Evolutionary conservation across 2,797 vertebrate species (phyloP).

Genomic region (Lutjanus argentimaculatus): DNA sequence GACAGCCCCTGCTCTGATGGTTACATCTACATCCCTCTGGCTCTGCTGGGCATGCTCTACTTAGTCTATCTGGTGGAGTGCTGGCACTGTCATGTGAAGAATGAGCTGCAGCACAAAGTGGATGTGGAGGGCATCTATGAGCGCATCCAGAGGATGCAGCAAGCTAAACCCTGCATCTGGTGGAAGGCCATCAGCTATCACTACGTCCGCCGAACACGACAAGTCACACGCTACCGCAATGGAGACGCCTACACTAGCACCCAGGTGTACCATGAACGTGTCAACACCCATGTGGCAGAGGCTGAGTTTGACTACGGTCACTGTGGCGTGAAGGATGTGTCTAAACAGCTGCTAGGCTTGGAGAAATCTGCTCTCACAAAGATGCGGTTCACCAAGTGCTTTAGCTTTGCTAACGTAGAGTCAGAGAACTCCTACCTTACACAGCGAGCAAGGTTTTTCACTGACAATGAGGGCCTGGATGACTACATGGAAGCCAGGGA

Average conservation of each 20-base stretch:
- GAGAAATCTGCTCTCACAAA: slow-evolving; percentile 87
- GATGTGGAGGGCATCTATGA: slow-evolving; percentile 87
- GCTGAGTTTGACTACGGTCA: slow-evolving; percentile 92
- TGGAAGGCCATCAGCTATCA: slow-evolving; percentile 98
- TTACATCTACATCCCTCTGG: slow-evolving; percentile 98
- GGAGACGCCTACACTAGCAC: slow-evolving; percentile 95
- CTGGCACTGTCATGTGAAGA: slow-evolving; percentile 97
- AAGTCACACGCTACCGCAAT: slow-evolving; percentile 94
- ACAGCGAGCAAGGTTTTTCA: slow-evolving; percentile 86
- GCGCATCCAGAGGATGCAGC: slow-evolving; percentile 91
- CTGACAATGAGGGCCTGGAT: slow-evolving; percentile 87
- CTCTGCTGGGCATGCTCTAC: slow-evolving; percentile 96
- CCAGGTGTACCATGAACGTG: slow-evolving; percentile 93
- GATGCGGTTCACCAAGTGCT: slow-evolving; percentile 88
- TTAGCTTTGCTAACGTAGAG: slow-evolving; percentile 87
- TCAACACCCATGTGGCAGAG: slow-evolving; percentile 94
- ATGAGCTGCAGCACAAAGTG: slow-evolving; percentile 93
- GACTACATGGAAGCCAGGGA: slow-evolving; percentile 89
- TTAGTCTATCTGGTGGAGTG: slow-evolving; percentile 97
- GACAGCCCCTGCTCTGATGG: slow-evolving; percentile 98
- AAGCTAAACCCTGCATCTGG: slow-evolving; percentile 94
- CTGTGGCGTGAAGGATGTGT: slow-evolving; percentile 93
- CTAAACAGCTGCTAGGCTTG: slow-evolving; percentile 92
- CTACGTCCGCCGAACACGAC: slow-evolving; percentile 92
- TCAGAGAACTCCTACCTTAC: slow-evolving; percentile 88